Evolutionary conservation across 2,113 vertebrate genomes (phyloP).

Genomic region (Myrmecobius fasciatus): DNA sequence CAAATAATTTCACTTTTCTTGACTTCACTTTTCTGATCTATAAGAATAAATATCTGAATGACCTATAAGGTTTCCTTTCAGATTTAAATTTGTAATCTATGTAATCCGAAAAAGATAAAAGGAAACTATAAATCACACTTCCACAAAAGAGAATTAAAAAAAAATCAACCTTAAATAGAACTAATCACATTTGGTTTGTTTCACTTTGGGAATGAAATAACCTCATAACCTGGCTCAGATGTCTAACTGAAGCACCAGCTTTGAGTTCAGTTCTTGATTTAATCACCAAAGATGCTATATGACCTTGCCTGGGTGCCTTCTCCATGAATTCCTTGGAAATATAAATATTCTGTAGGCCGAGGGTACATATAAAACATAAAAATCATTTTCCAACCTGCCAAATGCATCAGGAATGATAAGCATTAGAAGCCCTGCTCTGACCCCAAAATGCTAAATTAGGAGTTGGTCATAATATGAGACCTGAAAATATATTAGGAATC

Average conservation of each 20-base stretch:
- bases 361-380: slow-evolving; percentile 21
- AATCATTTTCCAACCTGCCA: slow-evolving; percentile 6
- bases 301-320: neutral
- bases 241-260: neutral
- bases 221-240: neutral
- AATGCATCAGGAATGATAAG: slow-evolving; percentile 12
- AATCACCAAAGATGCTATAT: neutral
- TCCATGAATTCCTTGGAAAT: neutral
- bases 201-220: neutral
- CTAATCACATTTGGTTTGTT: neutral
- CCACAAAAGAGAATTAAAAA: neutral
- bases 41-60: neutral
- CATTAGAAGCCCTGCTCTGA: neutral
- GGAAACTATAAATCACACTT: neutral
- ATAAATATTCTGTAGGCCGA: neutral
- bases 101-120: neutral
- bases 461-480: slow-evolving; percentile 9
- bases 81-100: neutral
- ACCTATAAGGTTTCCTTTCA: neutral
- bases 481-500: slow-evolving; percentile 29
- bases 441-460: slow-evolving; percentile 46
- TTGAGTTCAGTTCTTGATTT: neutral
- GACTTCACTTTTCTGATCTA: neutral
- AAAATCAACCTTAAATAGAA: neutral
- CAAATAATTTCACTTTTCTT: neutral